Base-by-base conservation (phyloP, 2,797 vertebrate genomes). In the Sebastes hubbsi region DNA sequence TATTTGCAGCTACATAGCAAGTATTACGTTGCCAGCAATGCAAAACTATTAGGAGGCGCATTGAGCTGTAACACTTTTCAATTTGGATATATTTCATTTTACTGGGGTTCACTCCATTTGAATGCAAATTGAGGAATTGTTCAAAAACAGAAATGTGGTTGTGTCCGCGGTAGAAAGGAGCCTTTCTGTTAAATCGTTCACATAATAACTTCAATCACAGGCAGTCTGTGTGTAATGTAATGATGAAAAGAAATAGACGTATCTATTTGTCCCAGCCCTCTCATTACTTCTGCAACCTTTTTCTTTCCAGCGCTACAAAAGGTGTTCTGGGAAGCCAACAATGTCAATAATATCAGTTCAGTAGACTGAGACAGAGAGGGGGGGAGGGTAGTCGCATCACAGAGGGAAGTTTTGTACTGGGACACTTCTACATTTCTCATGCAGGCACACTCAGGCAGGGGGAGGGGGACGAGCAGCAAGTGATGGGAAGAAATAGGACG, bases 381-480 rank as follows among this genome's bases (percentile, higher is more conserved):
- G 56, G 61, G 74, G 68, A 8, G 55, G 71, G 59, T 56, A 13
- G 36, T 54, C 8, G 5, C 62, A 36, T 62, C 36, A 42, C 61
- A 62, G 24, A 66, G 72, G 18, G 58, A 68, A 58, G 84, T 77
- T 85, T 86, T 73, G 59, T 77, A 34, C 70, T 70, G 80, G 80
- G 72, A 84, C 75, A 77, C 77, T 78, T 75, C 25, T 70, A 55
- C 75, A 30, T 78, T 78, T 88, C 65, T 80, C 75, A 71, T 68
- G 78, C 49, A 32, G 59, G 14, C 70, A 66, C 55, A 64, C 46
- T 66, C 14, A 2, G 34, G 22, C 78, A 72, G 59, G 20, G 74
- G 75, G 82, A 60, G 1, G 24, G 77, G 80, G 82, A 25, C 4
- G 27, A 52, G 49, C 29, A 52, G 20, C 29, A 3, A 78, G 49